phyloP scores from a whole-genome alignment of 53 echinoderm and acorn worm genomes.

The Paracentrotus lividus region DNA sequence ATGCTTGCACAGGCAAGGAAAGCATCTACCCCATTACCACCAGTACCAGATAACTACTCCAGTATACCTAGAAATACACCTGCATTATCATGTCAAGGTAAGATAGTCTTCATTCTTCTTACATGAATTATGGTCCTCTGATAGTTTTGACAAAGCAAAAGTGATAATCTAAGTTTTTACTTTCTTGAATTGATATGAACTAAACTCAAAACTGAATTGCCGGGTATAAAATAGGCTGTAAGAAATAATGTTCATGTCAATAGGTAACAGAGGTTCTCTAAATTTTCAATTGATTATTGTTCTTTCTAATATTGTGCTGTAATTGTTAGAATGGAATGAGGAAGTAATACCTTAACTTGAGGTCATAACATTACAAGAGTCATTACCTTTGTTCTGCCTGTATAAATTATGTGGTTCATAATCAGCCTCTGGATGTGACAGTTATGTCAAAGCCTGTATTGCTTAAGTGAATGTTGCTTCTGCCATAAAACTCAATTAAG shows the following conservation, averaged over 20 bases:
- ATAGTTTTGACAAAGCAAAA: not conserved
- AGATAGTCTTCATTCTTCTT: not conserved
- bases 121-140: not conserved
- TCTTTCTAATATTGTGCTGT: no score
- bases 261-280: no score
- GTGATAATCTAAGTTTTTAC: not conserved
- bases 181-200: not conserved
- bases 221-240: not conserved
- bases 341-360: no score
- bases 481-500: no score
- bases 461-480: not conserved
- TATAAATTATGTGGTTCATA: no score
- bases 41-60: slow-evolving; percentile 64
- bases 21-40: slow-evolving; percentile 50
- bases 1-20: slow-evolving; percentile 62
- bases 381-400: no score
- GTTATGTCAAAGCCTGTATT: not conserved
- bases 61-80: slow-evolving; percentile 72
- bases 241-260: not conserved
- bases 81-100: slow-evolving; percentile 56
- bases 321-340: no score
- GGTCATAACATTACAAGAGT: no score
- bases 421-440: not conserved
- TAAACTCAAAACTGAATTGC: not conserved
- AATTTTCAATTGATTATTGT: no score